Evolutionary conservation across 2,797 vertebrate genomes (phyloP), one percentile per base, ranked within the genome.

Genomic region (Esox masquinongy): DNA sequence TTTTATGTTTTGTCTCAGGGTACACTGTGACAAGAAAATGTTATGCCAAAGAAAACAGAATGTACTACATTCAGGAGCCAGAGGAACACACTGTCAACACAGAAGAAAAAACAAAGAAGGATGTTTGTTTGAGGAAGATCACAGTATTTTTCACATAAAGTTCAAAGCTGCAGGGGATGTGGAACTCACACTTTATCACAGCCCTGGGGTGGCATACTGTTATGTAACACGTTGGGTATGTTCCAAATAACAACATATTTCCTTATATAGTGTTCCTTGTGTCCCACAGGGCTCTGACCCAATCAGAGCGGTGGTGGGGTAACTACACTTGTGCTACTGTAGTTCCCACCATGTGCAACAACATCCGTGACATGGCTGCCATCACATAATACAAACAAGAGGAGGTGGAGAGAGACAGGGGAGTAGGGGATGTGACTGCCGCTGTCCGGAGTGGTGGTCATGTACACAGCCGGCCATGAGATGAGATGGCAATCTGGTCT

Each of bases 311-410:
- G 66, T 70, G 15, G 68, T 43, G 73, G 68, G 22, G 26, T 50
- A 16, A 68, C 77, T 63, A 72, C 63, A 71, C 36, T 22, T 31
- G 49, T 64, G 49, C 59, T 61, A 43, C 43, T 47, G 9, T 47
- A 73, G 68, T 79, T 79, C 77, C 78, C 77, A 71, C 78, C 77
- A 71, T 74, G 39, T 67, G 76, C 76, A 74, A 75, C 73, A 78
- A 77, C 82, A 85, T 79, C 79, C 31, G 49, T 56, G 59, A 78
- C 75, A 77, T 64, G 8, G 36, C 16, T 24, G 77, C 17, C 71
- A 85, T 71, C 73, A 70, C 78, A 71, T 70, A 79, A 78, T 72
- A 49, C 59, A 78, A 80, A 79, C 53, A 77, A 50, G 80, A 51
- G 64, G 80, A 43, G 71, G 47, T 26, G 74, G 72, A 74, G 39